Base-by-base conservation (phyloP, 2,797 vertebrate genomes). In the Molossus molossus region DNA sequence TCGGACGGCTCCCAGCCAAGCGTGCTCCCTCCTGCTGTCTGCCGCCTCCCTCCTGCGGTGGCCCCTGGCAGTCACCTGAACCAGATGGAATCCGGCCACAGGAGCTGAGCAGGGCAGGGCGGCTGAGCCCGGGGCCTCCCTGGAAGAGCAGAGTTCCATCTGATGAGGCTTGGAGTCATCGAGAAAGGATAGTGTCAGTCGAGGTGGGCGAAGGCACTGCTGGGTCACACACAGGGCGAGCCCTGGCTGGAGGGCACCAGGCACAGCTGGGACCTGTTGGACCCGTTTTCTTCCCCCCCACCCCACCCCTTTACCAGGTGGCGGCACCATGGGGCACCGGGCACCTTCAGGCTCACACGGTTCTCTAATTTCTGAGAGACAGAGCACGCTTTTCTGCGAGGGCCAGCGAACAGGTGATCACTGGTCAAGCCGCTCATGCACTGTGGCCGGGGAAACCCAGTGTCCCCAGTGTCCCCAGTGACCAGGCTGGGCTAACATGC, bases 21-120 rank as follows among this genome's bases (percentile, higher is more conserved):
- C 23, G 57, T 0, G 23, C 33, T 27, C 33, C 27, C 77, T 27
- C 21, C 69, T 33, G n/a, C 50, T 11, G 12, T 23, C 53, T 3
- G 53, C 33, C 23, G 10, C 57, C 17, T 4, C 1, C 57, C 55
- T 23, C 33, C 15, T 5, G 33, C 13, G 1, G 33, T 0, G 55
- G 53, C 53, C 58, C 15, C 29, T 4, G 67, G 67, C 67, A 70
- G 17, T 20, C 67, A 37, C 67, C 4, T 0, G 18, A 12, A 8
- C 3, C 1, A 9, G 11, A n/a, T 0, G 76, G 53, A 18, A 12
- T n/a, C 76, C 5, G n/a, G 20, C 9, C 50, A 4, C 72, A 17
- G 9, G 29, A 13, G 29, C 50, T 3, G 4, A 33, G 4, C n/a
- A 0, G 20, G 55, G 11, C 13, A 2, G 21, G 10, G 55, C 5